A percentile compares a stretch with the other conserved stretches of the same genome.
Conservation (phyloP, 1,140 invertebrate genomes). For the Neocloeon triangulifer region DNA sequence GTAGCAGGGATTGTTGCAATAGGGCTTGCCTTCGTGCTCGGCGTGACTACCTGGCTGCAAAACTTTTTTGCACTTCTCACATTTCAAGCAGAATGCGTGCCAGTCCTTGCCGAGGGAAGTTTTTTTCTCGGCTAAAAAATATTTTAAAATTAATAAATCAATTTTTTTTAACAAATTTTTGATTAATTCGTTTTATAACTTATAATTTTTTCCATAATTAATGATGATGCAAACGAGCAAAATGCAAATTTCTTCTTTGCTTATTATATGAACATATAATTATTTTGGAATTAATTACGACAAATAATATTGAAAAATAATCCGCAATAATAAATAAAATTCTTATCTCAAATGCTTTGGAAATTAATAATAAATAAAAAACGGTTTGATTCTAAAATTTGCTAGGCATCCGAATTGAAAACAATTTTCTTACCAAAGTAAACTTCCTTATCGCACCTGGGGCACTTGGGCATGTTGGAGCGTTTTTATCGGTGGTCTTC, state of each 20-base stretch:
- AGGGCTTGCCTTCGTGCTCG: conserved; percentile 54
- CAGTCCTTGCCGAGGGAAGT: conserved; percentile 59
- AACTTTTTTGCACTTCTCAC: conserved; percentile 59
- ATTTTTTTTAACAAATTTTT: not conserved
- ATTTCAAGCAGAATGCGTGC: conserved; percentile 47
- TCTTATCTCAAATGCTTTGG: too few species aligned
- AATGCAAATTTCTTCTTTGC: too few species aligned
- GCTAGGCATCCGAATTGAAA: not conserved
- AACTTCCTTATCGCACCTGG: conserved; percentile 29
- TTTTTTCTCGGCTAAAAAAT: conserved; percentile 51
- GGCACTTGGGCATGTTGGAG: conserved; percentile 32
- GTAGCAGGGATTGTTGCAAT: conserved; percentile 56
- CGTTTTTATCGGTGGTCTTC: too few species aligned
- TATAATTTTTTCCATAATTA: too few species aligned
- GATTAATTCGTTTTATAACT: too few species aligned
- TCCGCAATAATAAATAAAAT: too few species aligned
- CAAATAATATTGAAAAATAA: too few species aligned
- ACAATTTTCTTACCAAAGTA: conserved; percentile 25
- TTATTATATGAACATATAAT: too few species aligned
- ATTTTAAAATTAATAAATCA: too few species aligned
- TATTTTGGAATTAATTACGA: too few species aligned
- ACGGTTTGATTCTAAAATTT: conserved; percentile 15
- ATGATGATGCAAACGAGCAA: too few species aligned
- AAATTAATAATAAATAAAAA: too few species aligned
- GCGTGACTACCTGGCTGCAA: conserved; percentile 43